Evolutionary conservation across 2,113 vertebrate genomes (phyloP).

Genomic region (Callorhinus ursinus): DNA sequence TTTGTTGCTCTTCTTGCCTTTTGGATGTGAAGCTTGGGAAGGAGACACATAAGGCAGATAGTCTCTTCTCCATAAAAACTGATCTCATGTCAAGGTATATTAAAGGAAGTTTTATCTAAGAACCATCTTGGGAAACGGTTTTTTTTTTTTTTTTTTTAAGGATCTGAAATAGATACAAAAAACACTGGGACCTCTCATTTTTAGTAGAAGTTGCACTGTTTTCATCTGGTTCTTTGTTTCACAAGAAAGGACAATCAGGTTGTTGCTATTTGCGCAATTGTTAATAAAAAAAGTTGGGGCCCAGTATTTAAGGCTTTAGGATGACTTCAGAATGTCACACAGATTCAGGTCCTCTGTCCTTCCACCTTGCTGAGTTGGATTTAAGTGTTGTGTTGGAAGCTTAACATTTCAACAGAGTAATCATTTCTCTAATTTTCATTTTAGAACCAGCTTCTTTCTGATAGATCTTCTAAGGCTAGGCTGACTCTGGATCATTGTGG

Average conservation of each 20-base stretch:
- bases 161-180: background rate
- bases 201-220: background rate
- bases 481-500: background rate
- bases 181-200: background rate
- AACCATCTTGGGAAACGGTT: background rate
- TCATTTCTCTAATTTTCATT: background rate
- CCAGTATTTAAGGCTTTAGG: background rate
- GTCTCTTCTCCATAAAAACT: background rate
- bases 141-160: background rate
- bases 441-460: background rate
- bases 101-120: background rate
- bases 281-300: background rate
- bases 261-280: background rate
- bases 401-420: background rate
- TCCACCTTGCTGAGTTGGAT: background rate
- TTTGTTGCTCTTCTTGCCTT: background rate
- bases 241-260: background rate
- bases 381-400: background rate
- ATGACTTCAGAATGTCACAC: background rate
- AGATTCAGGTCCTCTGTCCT: background rate
- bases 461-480: background rate
- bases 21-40: background rate
- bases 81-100: background rate
- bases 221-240: slow-evolving; percentile 41
- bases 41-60: background rate